Conservation (phyloP, 2,888 invertebrate genomes). For the Cosmorhoe ocellata region DNA sequence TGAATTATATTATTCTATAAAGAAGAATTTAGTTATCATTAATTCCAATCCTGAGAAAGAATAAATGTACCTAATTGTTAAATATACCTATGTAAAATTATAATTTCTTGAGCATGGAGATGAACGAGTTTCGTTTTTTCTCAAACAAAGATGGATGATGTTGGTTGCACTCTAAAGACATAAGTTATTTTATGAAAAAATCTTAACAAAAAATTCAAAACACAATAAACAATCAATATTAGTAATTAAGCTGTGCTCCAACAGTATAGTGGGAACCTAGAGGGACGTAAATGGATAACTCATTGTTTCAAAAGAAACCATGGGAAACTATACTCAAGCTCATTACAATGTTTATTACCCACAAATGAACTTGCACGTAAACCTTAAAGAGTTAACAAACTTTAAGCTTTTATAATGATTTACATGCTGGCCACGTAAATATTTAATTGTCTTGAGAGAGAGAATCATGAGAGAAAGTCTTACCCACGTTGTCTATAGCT, state of each 20-base stretch:
- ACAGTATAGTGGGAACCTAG: conserved; percentile 39
- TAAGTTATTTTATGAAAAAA: conserved; percentile 14
- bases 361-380: conserved; percentile 30
- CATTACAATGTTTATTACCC: conserved; percentile 46
- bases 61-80: no score
- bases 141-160: no score
- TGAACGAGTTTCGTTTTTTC: no score
- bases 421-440: conserved; percentile 18
- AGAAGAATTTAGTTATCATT: no score
- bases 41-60: no score
- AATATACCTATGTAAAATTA: no score
- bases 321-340: conserved; percentile 45
- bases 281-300: conserved; percentile 32
- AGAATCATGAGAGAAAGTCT: no score
- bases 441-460: neutral
- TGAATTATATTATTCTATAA: no score
- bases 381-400: conserved; percentile 22
- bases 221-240: conserved; percentile 31
- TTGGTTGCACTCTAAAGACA: no score
- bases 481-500: no score
- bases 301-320: conserved; percentile 41
- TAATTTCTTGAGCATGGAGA: no score
- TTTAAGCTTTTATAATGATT: conserved; percentile 21
- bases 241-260: conserved; percentile 22
- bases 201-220: conserved; percentile 13